phyloP scores from a whole-genome alignment of 2,888 invertebrate species.

The Acleris laterana region DNA sequence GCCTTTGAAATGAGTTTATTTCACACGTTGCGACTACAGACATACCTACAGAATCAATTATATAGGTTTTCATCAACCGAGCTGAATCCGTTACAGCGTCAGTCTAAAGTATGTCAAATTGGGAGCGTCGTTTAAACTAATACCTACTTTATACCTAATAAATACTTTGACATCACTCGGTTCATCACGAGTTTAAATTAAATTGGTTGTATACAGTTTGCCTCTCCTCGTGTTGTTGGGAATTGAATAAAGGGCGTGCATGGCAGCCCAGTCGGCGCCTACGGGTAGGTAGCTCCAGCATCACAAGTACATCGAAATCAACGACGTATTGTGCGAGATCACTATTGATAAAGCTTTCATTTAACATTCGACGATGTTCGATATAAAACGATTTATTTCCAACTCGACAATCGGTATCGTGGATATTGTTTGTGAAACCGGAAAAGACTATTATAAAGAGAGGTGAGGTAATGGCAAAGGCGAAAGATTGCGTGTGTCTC shows the following conservation, averaged over 20 bases:
- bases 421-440: constrained; percentile 33
- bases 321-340: constrained; percentile 14
- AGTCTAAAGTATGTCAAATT: constrained; percentile 61
- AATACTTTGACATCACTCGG: constrained; percentile 54
- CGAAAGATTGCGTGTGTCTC: constrained; percentile 78
- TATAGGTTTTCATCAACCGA: constrained; percentile 24
- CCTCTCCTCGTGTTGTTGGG: constrained; percentile 54
- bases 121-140: constrained; percentile 63
- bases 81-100: constrained; percentile 17
- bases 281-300: constrained; percentile 19
- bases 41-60: constrained; percentile 27
- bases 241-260: constrained; percentile 53
- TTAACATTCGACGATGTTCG: constrained; percentile 9
- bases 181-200: constrained; percentile 58
- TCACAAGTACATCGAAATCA: constrained; percentile 28
- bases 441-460: constrained; percentile 61
- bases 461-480: constrained; percentile 64
- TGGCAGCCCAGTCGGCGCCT: constrained; percentile 16
- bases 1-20: constrained; percentile 23
- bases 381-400: constrained; percentile 14
- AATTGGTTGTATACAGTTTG: constrained; percentile 55
- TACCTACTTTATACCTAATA: too few species aligned
- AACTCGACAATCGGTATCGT: background rate
- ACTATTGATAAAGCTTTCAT: constrained; percentile 16
- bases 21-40: constrained; percentile 19